Evolutionary conservation across 2,888 invertebrate species (phyloP).

Genomic region (Megastigmus dorsalis): DNA sequence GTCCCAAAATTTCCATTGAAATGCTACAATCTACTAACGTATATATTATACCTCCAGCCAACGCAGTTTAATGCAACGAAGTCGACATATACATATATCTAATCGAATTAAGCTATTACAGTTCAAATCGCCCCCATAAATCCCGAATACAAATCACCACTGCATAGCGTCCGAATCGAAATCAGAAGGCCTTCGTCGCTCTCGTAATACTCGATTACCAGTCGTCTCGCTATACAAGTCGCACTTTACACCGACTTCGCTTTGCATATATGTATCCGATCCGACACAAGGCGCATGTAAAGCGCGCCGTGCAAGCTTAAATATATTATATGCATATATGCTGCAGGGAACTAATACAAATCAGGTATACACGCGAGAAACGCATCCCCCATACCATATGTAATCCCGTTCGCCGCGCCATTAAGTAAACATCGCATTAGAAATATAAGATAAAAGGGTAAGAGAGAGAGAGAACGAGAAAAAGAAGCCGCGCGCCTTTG

Average conservation of each 20-base stretch:
- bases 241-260: conserved; percentile 8
- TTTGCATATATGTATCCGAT: no score
- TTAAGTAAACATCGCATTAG: conserved; percentile 65
- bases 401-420: conserved; percentile 63
- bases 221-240: no score
- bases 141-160: conserved; percentile 16
- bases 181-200: conserved; percentile 4
- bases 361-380: conserved; percentile 14
- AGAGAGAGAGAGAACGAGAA: no score
- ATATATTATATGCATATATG: no score
- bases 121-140: conserved; percentile 30
- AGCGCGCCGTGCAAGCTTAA: no score
- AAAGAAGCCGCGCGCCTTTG: neutral
- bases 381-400: neutral
- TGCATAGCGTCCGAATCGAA: neutral
- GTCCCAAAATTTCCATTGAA: no score
- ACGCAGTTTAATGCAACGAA: no score
- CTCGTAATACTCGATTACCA: conserved; percentile 1
- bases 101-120: conserved; percentile 53
- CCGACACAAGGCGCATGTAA: no score
- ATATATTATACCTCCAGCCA: no score
- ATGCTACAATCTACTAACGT: no score
- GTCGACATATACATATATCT: no score
- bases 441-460: conserved; percentile 12
- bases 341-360: conserved; percentile 26